Percentiles rank a stretch among this genome's conserved stretches.
Conservation (phyloP, 1,140 invertebrate genomes). For the Conopomorpha cramerella region DNA sequence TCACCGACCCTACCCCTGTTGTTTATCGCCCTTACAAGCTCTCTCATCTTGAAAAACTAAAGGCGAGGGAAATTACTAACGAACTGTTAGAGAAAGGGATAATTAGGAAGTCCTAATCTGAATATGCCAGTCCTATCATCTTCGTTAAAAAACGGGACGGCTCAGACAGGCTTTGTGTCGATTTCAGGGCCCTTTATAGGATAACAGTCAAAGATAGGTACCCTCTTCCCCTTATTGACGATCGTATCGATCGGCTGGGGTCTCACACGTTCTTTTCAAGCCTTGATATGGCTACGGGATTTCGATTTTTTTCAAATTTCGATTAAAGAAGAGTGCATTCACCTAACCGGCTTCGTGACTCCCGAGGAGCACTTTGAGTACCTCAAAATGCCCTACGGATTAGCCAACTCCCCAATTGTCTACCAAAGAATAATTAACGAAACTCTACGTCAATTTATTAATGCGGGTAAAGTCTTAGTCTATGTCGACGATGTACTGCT, state of each 20-base stretch:
- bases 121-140: conserved; percentile 15
- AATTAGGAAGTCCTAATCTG: conserved; percentile 8
- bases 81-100: conserved; percentile 5
- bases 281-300: conserved; percentile 3
- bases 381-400: not conserved
- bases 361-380: conserved; percentile 6
- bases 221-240: conserved; percentile 18
- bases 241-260: conserved; percentile 1
- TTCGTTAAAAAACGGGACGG: conserved; percentile 18
- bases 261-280: conserved; percentile 5
- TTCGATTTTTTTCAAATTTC: conserved; percentile 2
- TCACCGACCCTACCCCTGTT: not conserved
- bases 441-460: not conserved
- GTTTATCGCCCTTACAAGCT: conserved; percentile 2
- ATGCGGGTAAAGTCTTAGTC: not conserved
- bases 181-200: conserved; percentile 24
- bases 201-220: conserved; percentile 16
- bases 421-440: conserved; percentile 14
- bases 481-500: no score
- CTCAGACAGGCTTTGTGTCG: conserved; percentile 16
- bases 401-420: conserved; percentile 18
- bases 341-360: conserved; percentile 1
- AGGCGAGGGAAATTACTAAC: not conserved
- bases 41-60: conserved; percentile 1
- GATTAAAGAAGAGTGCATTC: conserved; percentile 3